phyloP scores from a whole-genome alignment of 2,797 vertebrate species.

The Galaxias olidus region DNA sequence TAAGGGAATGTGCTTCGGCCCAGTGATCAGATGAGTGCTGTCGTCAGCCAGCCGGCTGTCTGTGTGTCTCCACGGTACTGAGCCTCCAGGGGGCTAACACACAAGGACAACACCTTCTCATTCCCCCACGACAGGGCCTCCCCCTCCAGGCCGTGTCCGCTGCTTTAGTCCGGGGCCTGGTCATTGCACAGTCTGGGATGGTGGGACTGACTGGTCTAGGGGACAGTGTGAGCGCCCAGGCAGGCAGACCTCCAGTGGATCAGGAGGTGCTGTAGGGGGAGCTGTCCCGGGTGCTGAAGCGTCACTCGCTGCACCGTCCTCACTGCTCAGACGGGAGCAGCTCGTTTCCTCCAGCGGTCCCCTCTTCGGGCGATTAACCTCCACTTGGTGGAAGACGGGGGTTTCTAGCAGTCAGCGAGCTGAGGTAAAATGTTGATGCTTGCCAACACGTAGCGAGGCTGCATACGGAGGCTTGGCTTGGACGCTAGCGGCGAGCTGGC shows the following conservation, averaged over 20 bases:
- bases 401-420: not conserved
- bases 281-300: conserved; percentile 71
- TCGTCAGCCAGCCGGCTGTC: conserved; percentile 11
- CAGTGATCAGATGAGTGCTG: conserved; percentile 20
- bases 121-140: too few species aligned
- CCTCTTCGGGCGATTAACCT: conserved; percentile 23
- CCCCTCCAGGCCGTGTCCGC: too few species aligned
- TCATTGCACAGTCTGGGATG: too few species aligned
- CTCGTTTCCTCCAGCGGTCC: too few species aligned
- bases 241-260: too few species aligned
- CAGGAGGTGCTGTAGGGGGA: conserved; percentile 11
- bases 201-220: too few species aligned
- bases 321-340: not conserved
- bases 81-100: too few species aligned
- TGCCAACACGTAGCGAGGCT: conserved; percentile 28
- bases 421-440: not conserved
- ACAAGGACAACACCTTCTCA: too few species aligned
- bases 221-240: too few species aligned
- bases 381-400: conserved; percentile 24
- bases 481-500: conserved; percentile 20
- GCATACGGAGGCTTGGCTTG: conserved; percentile 28
- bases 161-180: too few species aligned
- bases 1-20: conserved; percentile 47
- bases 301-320: conserved; percentile 18
- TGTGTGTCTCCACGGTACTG: too few species aligned